Percentiles rank a stretch among this genome's conserved stretches.
Conservation (phyloP, 2,888 invertebrate species). For the Ophonus ardosiacus region DNA sequence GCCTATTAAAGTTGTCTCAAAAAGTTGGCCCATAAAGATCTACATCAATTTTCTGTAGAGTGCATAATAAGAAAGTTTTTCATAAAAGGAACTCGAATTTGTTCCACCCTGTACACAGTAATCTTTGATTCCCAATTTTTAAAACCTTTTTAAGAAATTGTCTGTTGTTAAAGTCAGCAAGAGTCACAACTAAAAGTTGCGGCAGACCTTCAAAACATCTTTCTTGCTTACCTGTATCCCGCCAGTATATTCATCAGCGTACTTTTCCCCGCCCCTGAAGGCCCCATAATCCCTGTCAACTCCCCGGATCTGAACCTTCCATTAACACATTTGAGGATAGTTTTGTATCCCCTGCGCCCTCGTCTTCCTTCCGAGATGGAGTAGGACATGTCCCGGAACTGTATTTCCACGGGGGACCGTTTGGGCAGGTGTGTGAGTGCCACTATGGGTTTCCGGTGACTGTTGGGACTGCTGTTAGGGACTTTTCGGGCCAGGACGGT, state of each 20-base stretch:
- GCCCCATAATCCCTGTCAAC: conserved; percentile 97
- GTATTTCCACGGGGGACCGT: conserved; percentile 92
- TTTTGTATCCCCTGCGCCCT: conserved; percentile 88
- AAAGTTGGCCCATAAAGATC: too few species aligned
- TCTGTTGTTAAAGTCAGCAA: too few species aligned
- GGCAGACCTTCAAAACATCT: too few species aligned
- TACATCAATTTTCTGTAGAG: too few species aligned
- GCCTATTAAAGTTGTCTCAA: too few species aligned
- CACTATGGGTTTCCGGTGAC: conserved; percentile 85
- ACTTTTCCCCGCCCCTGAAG: conserved; percentile 89
- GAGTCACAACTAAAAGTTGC: too few species aligned
- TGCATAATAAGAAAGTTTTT: too few species aligned
- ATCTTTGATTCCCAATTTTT: too few species aligned
- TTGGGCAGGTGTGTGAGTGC: conserved; percentile 89
- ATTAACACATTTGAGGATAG: conserved; percentile 91
- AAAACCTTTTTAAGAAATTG: too few species aligned
- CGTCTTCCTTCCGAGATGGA: conserved; percentile 91
- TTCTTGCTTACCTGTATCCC: conserved; percentile 88
- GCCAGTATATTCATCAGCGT: conserved; percentile 93
- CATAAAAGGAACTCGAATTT: too few species aligned
- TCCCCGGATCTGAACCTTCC: conserved; percentile 95
- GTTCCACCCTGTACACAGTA: too few species aligned
- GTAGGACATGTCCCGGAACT: conserved; percentile 92
- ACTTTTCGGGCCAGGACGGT: conserved; percentile 79
- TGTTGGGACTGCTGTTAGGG: conserved; percentile 84